Evolutionary conservation across 2,888 invertebrate species (phyloP), one percentile per base, ranked within the genome.

Genomic region (Dolomedes plantarius): DNA sequence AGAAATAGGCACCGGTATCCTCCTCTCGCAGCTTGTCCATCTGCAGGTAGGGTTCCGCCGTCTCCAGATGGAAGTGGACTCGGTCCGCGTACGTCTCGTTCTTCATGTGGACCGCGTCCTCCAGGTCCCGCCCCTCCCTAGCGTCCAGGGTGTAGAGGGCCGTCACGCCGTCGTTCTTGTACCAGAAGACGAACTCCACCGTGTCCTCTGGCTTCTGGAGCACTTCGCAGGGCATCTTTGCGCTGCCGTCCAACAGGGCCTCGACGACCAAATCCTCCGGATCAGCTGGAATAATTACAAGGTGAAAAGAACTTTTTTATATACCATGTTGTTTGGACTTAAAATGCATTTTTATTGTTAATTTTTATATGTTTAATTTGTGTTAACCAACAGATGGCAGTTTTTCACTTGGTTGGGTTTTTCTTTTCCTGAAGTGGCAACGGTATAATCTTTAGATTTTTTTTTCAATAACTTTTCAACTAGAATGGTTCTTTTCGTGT

Each of bases 161-260:
- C 7, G 86, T 86, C 19, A 86, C 86, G 1, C 78, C 86, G 19
- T 86, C 86, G 41, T 86, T 78, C 76, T 86, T 86, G 76, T 86
- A 86, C 86, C 86, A 86, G 75, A 86, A 86, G 46, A 86, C 72
- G 65, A 86, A 86, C 32, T 86, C 86, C 9, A 86, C 72, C 27
- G 36, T 65, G 67, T 86, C 86, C 67, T 76, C 75, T 16, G 56
- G 23, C 64, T 64, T 69, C 50, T 71, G 74, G 19, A 75, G 46
- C 6, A 86, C 71, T 46, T 80, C 65, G 68, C 86, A 86, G 11
- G 86, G 86, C 86, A 86, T 80, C 29, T 80, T 77, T 76, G 76
- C 86, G 27, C 73, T 80, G 65, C 86, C 76, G 29, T 86, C 86
- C 56, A 80, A 65, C 23, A 86, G 65, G 39, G 86, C 86, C 71